phyloP scores from a whole-genome alignment of 2,888 invertebrate species.

The Serrognathus titanus region DNA sequence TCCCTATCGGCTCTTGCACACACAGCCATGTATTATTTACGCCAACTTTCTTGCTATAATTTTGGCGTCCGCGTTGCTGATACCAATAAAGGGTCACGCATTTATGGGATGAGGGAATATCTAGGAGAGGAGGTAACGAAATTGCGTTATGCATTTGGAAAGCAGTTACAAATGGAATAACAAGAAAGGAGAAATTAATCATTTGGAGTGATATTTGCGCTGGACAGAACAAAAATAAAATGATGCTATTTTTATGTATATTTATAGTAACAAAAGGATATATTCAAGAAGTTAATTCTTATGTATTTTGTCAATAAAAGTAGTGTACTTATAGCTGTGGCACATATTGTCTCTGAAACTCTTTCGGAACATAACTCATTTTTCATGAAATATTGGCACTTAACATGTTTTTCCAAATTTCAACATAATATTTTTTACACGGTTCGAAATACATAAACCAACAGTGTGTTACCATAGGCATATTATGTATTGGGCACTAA shows the following conservation, averaged over 20 bases:
- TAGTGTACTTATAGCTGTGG: too few species aligned
- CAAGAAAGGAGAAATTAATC: not conserved
- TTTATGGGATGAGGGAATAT: not conserved
- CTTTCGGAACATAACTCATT: too few species aligned
- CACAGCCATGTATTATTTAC: too few species aligned
- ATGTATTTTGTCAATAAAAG: too few species aligned
- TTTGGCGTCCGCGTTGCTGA: not conserved
- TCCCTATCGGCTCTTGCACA: not conserved
- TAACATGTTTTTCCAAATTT: too few species aligned
- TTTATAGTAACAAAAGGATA: not conserved
- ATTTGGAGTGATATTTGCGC: not conserved
- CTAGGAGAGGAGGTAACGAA: too few species aligned
- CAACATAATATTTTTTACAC: too few species aligned
- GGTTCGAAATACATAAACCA: too few species aligned
- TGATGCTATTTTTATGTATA: not conserved
- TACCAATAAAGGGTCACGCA: not conserved
- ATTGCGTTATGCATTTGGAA: not conserved
- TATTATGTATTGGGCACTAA: too few species aligned
- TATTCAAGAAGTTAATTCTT: not conserved
- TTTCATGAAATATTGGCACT: too few species aligned
- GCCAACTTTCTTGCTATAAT: slow-evolving; percentile 1
- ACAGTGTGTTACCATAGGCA: too few species aligned
- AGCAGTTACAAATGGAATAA: not conserved
- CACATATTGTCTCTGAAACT: too few species aligned
- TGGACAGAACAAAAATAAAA: not conserved